These are phyloP conservation scores for Sarcoramphus papa DNA, from an alignment of 2,797 vertebrate genomes.

Conservation along the genomic window DNA sequence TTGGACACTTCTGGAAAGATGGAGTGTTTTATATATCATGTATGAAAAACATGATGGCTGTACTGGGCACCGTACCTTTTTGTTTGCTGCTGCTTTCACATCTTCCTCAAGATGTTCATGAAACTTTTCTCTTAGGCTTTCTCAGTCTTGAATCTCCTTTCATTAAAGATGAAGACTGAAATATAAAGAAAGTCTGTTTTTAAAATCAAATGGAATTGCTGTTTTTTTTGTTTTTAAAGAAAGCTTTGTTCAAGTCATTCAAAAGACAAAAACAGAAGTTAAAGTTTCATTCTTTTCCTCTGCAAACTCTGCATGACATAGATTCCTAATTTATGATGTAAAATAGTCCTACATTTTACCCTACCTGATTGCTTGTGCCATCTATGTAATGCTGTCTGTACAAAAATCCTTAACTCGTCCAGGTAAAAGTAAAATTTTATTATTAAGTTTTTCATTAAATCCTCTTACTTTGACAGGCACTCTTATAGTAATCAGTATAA, in stretches of 20 bases:
- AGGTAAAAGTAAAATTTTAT: background rate
- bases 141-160: background rate
- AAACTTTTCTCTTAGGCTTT: background rate
- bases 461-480: background rate
- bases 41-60: background rate
- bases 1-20: background rate
- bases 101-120: background rate
- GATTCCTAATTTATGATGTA: background rate
- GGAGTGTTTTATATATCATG: fast-evolving
- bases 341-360: background rate
- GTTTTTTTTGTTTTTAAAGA: background rate
- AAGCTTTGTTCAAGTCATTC: background rate
- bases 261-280: background rate
- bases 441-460: background rate
- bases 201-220: background rate
- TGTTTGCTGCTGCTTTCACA: background rate
- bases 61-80: background rate
- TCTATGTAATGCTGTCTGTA: background rate
- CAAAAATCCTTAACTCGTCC: background rate
- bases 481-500: background rate
- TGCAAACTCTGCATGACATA: background rate
- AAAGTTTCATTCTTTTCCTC: background rate
- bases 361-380: background rate
- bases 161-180: background rate
- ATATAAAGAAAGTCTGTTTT: background rate